Evolutionary conservation across 1,140 invertebrate genomes (phyloP), one percentile per base, ranked within the genome.

Genomic region (Gryllus bimaculatus): DNA sequence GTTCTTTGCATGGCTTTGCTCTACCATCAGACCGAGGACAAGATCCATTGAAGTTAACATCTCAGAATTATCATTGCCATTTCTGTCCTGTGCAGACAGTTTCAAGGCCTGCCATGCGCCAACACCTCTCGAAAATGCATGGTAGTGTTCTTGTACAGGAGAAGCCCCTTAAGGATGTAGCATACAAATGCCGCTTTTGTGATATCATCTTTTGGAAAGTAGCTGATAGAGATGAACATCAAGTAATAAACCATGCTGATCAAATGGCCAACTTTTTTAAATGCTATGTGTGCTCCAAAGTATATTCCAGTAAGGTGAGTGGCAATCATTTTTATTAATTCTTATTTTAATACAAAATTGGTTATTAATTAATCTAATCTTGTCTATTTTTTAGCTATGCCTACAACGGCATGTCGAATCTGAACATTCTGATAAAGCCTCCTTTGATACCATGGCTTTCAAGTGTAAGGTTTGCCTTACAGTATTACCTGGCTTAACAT

Each of bases 251-350:
- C 8, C 81, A 82, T 73, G 39, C 48, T 10, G 81, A 81, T 54
- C 48, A 78, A n/a, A 75, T 78, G 15, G 47, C 76, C 8, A 74
- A 12, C 21, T 80, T 79, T 76, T 81, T 74, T 74, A 80, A 78
- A 49, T 82, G 82, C 75, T 81, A 81, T 26, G 49, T 78, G 21
- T 82, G 82, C 79, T 78, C 48, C 12, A 74, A 80, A 21, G 75
- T 78, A 8, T 82, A 80, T 75, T 77, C 80, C 8, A 80, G 77
- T 79, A 79, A 81, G 80, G 81, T 81, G 74, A 66, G 79, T 80
- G 77, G 20, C 47, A 48, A 47, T 10, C 20, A 18, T 47, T 12
- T 12, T 48, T 75, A 20, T 48, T 75, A 20, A 39, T n/a, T 75
- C 10, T 2, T 75, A n/a, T 21, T 75, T 13, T 75, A 21, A 75